phyloP scores from a whole-genome alignment of 2,888 invertebrate genomes.

The Lagria hirta region DNA sequence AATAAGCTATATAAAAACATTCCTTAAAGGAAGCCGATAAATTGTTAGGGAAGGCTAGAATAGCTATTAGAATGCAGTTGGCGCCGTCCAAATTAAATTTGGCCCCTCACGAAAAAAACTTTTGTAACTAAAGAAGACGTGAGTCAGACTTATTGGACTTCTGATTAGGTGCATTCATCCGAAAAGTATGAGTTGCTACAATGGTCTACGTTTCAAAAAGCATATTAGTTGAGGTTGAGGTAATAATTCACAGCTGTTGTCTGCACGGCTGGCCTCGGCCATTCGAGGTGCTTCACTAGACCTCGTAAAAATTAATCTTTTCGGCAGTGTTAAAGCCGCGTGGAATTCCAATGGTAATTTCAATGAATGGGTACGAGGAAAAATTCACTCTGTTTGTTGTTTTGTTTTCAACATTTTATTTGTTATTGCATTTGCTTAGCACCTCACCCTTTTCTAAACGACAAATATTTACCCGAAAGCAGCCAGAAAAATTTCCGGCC shows the following conservation, averaged over 20 bases:
- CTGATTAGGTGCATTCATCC: constrained; percentile 44
- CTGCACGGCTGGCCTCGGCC: constrained; percentile 11
- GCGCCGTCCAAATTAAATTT: constrained; percentile 30
- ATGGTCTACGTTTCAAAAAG: constrained; percentile 26
- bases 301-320: constrained; percentile 12
- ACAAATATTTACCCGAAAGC: constrained; percentile 22
- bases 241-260: constrained; percentile 37
- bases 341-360: too few species aligned
- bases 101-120: constrained; percentile 37
- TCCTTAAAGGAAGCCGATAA: too few species aligned
- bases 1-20: too few species aligned
- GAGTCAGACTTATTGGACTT: constrained; percentile 38
- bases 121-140: constrained; percentile 31
- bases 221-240: constrained; percentile 25
- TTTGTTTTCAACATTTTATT: too few species aligned
- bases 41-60: too few species aligned
- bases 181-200: constrained; percentile 39
- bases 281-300: constrained; percentile 11
- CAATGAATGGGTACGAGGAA: too few species aligned
- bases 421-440: too few species aligned
- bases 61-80: too few species aligned
- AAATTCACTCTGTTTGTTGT: too few species aligned
- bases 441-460: too few species aligned
- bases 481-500: constrained; percentile 21
- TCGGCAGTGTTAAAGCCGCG: too few species aligned